Evolutionary conservation across 2,113 vertebrate genomes (phyloP).

Genomic region (Macaca fascicularis): T2T-MFA8v1.1 NC_088394.1:73696501-73697000

Average conservation of each 20-base stretch:
- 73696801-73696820: background rate
- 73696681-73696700: background rate
- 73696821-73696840: background rate
- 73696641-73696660: background rate
- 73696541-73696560: background rate
- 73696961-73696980: background rate
- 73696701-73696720: background rate
- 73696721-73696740: background rate
- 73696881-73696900: accelerated
- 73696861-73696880: background rate
- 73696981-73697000: background rate
- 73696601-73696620: background rate
- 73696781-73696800: no score
- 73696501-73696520: background rate
- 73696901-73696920: background rate
- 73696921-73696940: background rate
- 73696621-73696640: no score
- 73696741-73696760: background rate
- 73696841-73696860: no score
- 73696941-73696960: background rate
- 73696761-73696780: background rate
- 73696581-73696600: background rate
- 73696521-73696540: accelerated
- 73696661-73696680: background rate
- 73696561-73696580: background rate